Evolutionary conservation across 37 sponge, comb jelly and placozoan genomes (phyloP), one percentile per base, ranked within the genome.

Genomic region (Chondrosia reniformis): DNA sequence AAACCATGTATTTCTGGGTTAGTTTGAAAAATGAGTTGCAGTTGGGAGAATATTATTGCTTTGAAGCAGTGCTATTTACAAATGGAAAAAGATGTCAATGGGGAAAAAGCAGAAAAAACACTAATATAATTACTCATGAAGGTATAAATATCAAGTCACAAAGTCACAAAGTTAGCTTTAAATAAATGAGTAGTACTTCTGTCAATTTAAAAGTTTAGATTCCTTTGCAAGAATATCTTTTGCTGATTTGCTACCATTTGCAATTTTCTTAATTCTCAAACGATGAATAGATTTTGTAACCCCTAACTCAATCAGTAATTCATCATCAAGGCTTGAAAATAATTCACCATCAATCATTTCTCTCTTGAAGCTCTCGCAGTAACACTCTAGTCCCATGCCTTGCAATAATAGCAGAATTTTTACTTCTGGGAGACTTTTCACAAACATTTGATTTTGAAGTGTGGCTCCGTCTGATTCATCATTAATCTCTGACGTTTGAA

Each of bases 151-250:
- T n/a, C n/a, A n/a, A n/a, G n/a, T n/a, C n/a, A n/a, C n/a, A n/a
- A n/a, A n/a, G n/a, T n/a, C n/a, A n/a, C n/a, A n/a, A n/a, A n/a
- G n/a, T n/a, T n/a, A n/a, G n/a, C n/a, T n/a, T n/a, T n/a, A n/a
- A n/a, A n/a, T n/a, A n/a, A n/a, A n/a, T n/a, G n/a, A n/a, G n/a
- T n/a, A n/a, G n/a, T n/a, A n/a, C n/a, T n/a, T n/a, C n/a, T n/a
- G n/a, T n/a, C n/a, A n/a, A n/a, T n/a, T n/a, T n/a, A n/a, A n/a
- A n/a, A n/a, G n/a, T n/a, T n/a, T n/a, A n/a, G n/a, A n/a, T n/a
- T n/a, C n/a, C n/a, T n/a, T n/a, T n/a, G n/a, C 61, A 6, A 59
- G n/a, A 59, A 59, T 59, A 25, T 69, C 72, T 34, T 69, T 69
- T 3, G 72, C 72, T 22, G 72, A 69, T 13, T 6, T 21, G 0